Evolutionary conservation across 2,888 invertebrate species (phyloP).

Genomic region (Apomyelois bistriatella): DNA sequence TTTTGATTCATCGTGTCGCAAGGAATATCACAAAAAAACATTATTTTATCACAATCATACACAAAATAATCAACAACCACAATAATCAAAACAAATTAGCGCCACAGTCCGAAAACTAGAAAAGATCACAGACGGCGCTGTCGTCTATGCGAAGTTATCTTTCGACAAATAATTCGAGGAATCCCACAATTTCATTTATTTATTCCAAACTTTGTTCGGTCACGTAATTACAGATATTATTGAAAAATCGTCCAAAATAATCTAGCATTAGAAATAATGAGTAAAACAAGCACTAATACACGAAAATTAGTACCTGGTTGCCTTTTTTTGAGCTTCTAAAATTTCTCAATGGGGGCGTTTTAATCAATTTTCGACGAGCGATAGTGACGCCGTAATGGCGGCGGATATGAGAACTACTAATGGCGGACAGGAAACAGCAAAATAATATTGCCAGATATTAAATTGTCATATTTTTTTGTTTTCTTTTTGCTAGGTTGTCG

Average conservation of each 20-base stretch:
- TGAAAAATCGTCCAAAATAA: background rate
- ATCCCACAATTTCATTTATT: background rate
- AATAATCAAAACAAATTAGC: conserved; percentile 45
- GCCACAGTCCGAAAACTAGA: conserved; percentile 47
- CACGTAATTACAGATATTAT: background rate
- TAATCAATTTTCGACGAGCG: conserved; percentile 45
- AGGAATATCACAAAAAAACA: conserved; percentile 3
- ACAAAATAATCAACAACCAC: conserved; percentile 25
- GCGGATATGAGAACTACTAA: conserved; percentile 10
- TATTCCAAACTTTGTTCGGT: conserved; percentile 9
- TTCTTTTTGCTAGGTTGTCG: background rate
- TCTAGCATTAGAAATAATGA: conserved; percentile 16
- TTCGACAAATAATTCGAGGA: conserved; percentile 13
- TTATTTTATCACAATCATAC: conserved; percentile 15
- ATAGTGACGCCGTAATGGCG: conserved; percentile 12
- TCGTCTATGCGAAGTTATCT: conserved; percentile 45
- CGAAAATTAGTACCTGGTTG: conserved; percentile 28
- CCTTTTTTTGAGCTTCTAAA: conserved; percentile 43
- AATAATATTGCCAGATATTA: background rate
- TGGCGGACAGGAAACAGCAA: conserved; percentile 6
- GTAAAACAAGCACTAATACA: conserved; percentile 4
- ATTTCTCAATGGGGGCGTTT: conserved; percentile 70
- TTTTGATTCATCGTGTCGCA: conserved; percentile 25
- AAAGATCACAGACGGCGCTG: conserved; percentile 64
- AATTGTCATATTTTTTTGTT: background rate